Evolutionary conservation across 2,888 invertebrate genomes (phyloP), one percentile per base, ranked within the genome.

Genomic region (Neoascia interrupta): DNA sequence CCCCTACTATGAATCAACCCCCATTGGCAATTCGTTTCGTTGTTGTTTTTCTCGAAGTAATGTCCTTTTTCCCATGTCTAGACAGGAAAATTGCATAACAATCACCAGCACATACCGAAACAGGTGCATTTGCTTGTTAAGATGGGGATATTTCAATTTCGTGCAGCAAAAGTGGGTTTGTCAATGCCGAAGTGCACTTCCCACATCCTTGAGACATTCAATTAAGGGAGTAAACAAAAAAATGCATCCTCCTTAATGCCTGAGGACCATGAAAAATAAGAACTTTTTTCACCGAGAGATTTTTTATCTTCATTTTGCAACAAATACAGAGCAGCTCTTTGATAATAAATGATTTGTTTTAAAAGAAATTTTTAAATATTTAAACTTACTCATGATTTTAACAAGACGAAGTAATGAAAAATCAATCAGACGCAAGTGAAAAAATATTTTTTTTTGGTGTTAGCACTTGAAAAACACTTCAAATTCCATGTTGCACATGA

Each of bases 81-180:
- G 76, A 76, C 76, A 45, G 18, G 13, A 16, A 58, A 72, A 76
- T 76, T 76, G 72, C 76, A 76, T 76, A 76, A 76, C 76, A 64
- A 53, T 45, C 15, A 34, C n/a, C 5, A 26, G 10, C 8, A 63
- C 56, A 63, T 70, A 51, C 58, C 69, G 2, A 56, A 26, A 13
- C 45, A 61, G n/a, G n/a, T 39, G 39, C 15, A 36, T 36, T 51
- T 39, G 19, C 36, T 15, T 43, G 53, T 28, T 53, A 43, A 51
- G 18, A 11, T 70, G 49, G 45, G 34, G 63, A 19, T 56, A 23
- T 19, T 36, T 16, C 28, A 23, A 34, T 18, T 19, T 45, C 13
- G 2, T 21, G 21, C n/a, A 2, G 21, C n/a, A n/a, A n/a, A n/a
- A n/a, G n/a, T n/a, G n/a, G n/a, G n/a, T n/a, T n/a, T n/a, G n/a